A percentile compares a stretch with the other conserved stretches of the same genome.
phyloP scores from a whole-genome alignment of 2,888 invertebrate genomes.

The Temnothorax ravouxi region DNA sequence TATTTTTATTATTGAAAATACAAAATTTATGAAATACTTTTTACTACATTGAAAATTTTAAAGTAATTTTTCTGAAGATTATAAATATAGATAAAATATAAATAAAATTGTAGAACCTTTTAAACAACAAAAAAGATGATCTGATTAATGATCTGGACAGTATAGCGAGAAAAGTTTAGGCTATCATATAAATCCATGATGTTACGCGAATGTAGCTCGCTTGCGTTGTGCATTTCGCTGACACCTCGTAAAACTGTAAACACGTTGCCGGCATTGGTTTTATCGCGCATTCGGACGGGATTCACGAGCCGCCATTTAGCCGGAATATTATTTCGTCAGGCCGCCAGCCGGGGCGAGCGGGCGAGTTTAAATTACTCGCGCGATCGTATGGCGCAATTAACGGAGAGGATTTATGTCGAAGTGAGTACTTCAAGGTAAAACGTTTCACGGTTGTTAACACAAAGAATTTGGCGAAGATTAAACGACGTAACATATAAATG shows the following conservation, averaged over 20 bases:
- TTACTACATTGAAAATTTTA: not conserved
- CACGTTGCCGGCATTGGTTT: constrained; percentile 74
- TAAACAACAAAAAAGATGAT: not conserved
- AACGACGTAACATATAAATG: constrained; percentile 38
- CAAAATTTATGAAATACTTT: not conserved
- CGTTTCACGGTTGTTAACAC: constrained; percentile 36
- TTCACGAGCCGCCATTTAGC: constrained; percentile 59
- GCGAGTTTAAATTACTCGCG: constrained; percentile 47
- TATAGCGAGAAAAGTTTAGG: not conserved
- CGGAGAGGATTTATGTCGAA: constrained; percentile 43
- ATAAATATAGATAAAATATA: not conserved
- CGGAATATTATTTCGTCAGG: constrained; percentile 56
- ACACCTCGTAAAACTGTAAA: constrained; percentile 76
- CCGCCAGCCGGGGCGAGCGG: constrained; percentile 20
- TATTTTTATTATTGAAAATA: not conserved
- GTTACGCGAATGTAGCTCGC: constrained; percentile 22
- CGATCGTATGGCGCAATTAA: constrained; percentile 47
- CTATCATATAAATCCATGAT: constrained; percentile 31
- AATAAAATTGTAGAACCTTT: not conserved
- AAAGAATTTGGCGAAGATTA: constrained; percentile 42
- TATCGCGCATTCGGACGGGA: constrained; percentile 70
- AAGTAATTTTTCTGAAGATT: not conserved
- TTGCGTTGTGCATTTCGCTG: constrained; percentile 65
- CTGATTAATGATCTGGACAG: not conserved
- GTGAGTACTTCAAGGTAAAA: constrained; percentile 37